Conservation (phyloP, 2,888 invertebrate genomes). For the Metellina segmentata region DNA sequence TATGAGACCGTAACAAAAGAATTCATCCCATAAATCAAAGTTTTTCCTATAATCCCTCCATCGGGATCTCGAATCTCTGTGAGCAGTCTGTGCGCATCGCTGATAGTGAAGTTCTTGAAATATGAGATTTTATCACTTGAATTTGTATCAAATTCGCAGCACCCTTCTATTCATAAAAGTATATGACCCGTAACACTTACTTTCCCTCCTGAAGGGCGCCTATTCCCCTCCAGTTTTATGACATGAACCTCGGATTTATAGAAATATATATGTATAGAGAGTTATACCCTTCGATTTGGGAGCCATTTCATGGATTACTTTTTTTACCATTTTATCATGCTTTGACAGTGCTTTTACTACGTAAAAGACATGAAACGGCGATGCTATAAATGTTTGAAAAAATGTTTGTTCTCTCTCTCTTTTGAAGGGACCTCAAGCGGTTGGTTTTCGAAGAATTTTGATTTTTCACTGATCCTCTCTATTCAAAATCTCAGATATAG, state of each 20-base stretch:
- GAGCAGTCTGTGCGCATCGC: constrained; percentile 26
- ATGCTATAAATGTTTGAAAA: constrained; percentile 21
- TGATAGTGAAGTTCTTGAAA: constrained; percentile 49
- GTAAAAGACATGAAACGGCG: neutral
- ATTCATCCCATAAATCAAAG: constrained; percentile 28
- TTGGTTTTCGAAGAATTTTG: too few species aligned
- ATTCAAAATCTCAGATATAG: too few species aligned
- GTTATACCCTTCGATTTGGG: constrained; percentile 8
- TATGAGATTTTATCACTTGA: constrained; percentile 57
- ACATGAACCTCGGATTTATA: constrained; percentile 30
- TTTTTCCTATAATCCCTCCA: constrained; percentile 15
- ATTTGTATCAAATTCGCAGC: constrained; percentile 34
- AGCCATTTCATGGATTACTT: constrained; percentile 4
- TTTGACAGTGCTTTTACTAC: constrained; percentile 9
- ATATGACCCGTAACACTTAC: constrained; percentile 44
- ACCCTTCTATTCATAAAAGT: constrained; percentile 59
- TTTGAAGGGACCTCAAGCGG: neutral
- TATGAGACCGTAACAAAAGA: neutral
- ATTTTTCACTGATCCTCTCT: too few species aligned
- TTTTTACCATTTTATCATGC: constrained; percentile 14
- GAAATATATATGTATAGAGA: constrained; percentile 14
- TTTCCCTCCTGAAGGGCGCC: constrained; percentile 15
- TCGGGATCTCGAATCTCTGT: neutral
- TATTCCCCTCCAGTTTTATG: constrained; percentile 43
- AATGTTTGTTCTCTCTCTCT: neutral